Percentiles rank a stretch among this genome's conserved stretches.
phyloP scores from a whole-genome alignment of 2,888 invertebrate genomes.

The Leptinotarsa juncta region DNA sequence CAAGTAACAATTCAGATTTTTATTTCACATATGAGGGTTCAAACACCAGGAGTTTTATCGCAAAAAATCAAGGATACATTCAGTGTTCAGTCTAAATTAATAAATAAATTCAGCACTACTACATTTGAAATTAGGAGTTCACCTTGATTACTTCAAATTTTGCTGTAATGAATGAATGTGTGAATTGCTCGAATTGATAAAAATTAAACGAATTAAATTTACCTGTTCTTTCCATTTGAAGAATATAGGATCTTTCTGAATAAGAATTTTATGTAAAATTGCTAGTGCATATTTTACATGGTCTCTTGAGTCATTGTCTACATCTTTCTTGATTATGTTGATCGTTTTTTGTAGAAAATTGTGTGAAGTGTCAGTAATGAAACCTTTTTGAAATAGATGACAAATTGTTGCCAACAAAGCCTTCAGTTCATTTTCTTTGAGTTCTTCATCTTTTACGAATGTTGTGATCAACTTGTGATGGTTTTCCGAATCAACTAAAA shows the following conservation, averaged over 20 bases:
- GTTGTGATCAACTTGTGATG: constrained; percentile 43
- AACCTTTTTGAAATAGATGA: constrained; percentile 56
- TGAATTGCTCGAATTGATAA: too few relatives aligned
- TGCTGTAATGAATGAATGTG: too few relatives aligned
- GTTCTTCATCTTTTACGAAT: constrained; percentile 41
- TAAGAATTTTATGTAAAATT: constrained; percentile 58
- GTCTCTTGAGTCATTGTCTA: constrained; percentile 44
- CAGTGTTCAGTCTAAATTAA: too few relatives aligned
- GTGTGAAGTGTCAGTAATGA: constrained; percentile 48
- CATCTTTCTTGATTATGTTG: constrained; percentile 48
- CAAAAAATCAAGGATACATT: too few relatives aligned
- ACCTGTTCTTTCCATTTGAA: constrained; percentile 56
- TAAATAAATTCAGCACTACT: too few relatives aligned
- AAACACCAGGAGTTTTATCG: too few relatives aligned
- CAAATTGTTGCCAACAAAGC: constrained; percentile 53
- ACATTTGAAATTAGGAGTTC: too few relatives aligned
- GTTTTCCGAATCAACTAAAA: constrained; percentile 44
- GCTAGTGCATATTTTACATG: constrained; percentile 55
- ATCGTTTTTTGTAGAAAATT: constrained; percentile 54
- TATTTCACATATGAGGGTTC: too few relatives aligned
- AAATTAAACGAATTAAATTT: constrained; percentile 5
- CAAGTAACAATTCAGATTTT: too few relatives aligned
- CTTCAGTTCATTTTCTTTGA: constrained; percentile 42
- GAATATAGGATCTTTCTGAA: constrained; percentile 49
- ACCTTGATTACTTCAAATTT: too few relatives aligned